These are phyloP conservation scores for Brachypalpus laphriformis DNA, from an alignment of 2,888 invertebrate species.

Conservation along the genomic window DNA sequence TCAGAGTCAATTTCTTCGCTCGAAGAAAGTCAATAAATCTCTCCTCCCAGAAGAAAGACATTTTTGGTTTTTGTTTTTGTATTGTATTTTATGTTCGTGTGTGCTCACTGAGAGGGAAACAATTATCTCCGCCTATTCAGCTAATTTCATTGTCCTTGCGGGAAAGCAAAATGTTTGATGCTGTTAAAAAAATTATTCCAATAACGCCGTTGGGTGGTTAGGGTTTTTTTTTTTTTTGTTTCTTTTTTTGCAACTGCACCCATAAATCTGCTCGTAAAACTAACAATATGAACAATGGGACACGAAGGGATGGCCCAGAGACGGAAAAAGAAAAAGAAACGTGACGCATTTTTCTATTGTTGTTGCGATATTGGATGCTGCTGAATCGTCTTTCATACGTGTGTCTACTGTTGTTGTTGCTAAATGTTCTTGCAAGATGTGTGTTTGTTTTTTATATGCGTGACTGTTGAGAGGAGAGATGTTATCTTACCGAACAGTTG, in stretches of 20 bases:
- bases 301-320: slow-evolving; percentile 13
- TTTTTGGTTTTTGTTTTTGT: slow-evolving; percentile 24
- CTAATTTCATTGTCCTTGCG: slow-evolving; percentile 72
- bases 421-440: slow-evolving; percentile 53
- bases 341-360: slow-evolving; percentile 59
- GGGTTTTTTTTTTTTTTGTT: slow-evolving; percentile 13
- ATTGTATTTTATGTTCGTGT: slow-evolving; percentile 4
- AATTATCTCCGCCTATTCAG: slow-evolving; percentile 69
- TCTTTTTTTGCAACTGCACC: slow-evolving; percentile 56
- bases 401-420: slow-evolving; percentile 21
- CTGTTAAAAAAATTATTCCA: slow-evolving; percentile 45
- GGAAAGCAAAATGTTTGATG: slow-evolving; percentile 53
- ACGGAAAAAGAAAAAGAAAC: slow-evolving; percentile 26
- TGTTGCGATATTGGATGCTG: slow-evolving; percentile 21
- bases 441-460: slow-evolving; percentile 20
- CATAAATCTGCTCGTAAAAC: slow-evolving; percentile 66
- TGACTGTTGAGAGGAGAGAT: slow-evolving; percentile 52
- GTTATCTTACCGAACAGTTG: slow-evolving; percentile 58
- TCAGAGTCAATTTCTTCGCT: slow-evolving; percentile 50
- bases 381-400: slow-evolving; percentile 39
- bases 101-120: slow-evolving; percentile 39
- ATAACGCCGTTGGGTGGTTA: slow-evolving; percentile 61
- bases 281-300: slow-evolving; percentile 53
- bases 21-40: slow-evolving; percentile 65
- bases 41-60: slow-evolving; percentile 7